These are phyloP conservation scores for Busseola fusca DNA, from an alignment of 2,888 invertebrate species.

Conservation along the genomic window DNA sequence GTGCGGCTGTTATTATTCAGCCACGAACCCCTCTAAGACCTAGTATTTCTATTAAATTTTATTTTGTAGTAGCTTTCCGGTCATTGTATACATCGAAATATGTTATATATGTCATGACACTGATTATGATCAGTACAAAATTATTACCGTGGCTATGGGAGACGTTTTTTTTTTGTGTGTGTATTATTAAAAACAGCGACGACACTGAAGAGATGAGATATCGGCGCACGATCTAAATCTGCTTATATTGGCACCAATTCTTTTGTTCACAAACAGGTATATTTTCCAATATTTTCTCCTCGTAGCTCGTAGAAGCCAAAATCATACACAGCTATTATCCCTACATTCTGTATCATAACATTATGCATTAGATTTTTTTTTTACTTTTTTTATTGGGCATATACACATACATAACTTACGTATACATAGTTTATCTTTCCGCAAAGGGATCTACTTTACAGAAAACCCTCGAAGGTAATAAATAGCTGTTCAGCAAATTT, in stretches of 20 bases:
- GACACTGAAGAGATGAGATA: too few relatives aligned
- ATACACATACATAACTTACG: too few relatives aligned
- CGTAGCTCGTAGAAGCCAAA: background rate
- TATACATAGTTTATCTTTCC: background rate
- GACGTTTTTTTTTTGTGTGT: background rate
- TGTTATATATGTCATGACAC: background rate
- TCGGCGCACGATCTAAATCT: background rate
- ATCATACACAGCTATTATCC: background rate
- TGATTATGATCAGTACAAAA: background rate
- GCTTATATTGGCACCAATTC: background rate
- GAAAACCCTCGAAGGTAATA: background rate
- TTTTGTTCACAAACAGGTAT: background rate
- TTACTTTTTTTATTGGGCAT: background rate
- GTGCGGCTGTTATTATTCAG: too few relatives aligned
- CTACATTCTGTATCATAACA: too few relatives aligned
- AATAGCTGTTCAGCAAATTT: background rate
- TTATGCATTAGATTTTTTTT: too few relatives aligned
- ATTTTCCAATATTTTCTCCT: background rate
- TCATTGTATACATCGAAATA: conserved; percentile 5
- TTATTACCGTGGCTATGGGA: background rate
- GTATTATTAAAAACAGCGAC: background rate
- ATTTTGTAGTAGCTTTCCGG: background rate
- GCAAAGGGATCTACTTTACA: background rate
- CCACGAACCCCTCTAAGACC: too few relatives aligned
- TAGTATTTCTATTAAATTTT: background rate